Evolutionary conservation across 2,113 vertebrate species (phyloP).

Genomic region (Xiphorhynchus elegans): DNA sequence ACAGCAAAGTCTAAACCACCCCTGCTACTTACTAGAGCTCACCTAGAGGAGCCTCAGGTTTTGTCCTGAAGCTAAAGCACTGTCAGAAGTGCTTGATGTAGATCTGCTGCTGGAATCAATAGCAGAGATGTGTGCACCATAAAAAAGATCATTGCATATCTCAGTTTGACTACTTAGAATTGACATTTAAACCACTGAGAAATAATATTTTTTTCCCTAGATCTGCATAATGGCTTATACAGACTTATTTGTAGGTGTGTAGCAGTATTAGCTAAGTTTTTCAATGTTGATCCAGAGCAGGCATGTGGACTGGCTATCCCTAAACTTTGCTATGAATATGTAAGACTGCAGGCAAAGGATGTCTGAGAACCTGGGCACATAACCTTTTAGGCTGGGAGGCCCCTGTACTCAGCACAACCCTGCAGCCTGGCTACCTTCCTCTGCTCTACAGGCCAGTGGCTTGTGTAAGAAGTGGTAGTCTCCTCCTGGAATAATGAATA

Average conservation of each 20-base stretch:
- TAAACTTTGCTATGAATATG: not conserved
- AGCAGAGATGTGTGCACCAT: not conserved
- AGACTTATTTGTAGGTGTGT: not conserved
- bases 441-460: not conserved
- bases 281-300: not conserved
- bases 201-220: not conserved
- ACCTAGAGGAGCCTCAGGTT: not conserved
- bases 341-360: not conserved
- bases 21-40: not conserved
- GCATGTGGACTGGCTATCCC: fast-evolving
- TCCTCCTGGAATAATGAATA: not conserved
- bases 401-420: not conserved
- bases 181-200: not conserved
- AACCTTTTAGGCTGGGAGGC: not conserved
- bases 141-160: not conserved
- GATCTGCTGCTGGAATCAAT: not conserved
- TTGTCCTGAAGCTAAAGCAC: not conserved
- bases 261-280: not conserved
- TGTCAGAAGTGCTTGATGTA: not conserved
- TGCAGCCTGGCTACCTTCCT: not conserved
- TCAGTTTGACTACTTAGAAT: not conserved
- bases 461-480: not conserved
- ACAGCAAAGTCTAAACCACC: not conserved
- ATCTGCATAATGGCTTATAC: not conserved
- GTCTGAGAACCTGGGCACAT: not conserved